Evolutionary conservation across 2,888 invertebrate genomes (phyloP).

Genomic region (Hymenopus coronatus): DNA sequence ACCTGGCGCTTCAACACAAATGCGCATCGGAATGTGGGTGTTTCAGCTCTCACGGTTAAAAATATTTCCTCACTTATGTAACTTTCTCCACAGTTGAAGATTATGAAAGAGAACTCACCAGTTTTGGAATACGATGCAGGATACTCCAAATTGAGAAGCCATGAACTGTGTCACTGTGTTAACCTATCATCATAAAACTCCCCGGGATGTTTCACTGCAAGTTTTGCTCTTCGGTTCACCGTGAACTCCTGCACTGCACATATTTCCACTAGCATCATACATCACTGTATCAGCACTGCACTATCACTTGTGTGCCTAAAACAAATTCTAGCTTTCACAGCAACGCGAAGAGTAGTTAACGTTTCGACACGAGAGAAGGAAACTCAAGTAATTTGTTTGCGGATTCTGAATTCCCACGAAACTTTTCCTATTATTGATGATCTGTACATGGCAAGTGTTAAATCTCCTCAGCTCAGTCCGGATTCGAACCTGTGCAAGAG

Average conservation of each 20-base stretch:
- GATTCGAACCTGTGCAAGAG: neutral
- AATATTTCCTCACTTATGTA: no score
- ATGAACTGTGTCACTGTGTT: neutral
- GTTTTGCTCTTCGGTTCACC: neutral
- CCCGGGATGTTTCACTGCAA: neutral
- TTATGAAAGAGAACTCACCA: neutral
- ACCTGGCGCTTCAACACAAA: no score
- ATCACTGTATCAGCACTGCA: neutral
- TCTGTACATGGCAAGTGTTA: no score
- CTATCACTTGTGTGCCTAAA: neutral
- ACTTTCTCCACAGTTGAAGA: neutral
- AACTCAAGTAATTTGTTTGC: no score
- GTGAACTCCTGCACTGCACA: neutral
- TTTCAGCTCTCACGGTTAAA: no score
- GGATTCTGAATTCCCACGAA: no score
- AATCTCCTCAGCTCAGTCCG: neutral
- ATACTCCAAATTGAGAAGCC: neutral
- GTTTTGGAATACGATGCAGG: neutral
- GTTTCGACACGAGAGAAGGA: no score
- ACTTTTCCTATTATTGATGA: no score
- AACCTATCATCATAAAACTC: neutral
- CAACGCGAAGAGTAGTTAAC: no score
- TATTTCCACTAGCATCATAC: neutral
- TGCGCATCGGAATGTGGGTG: no score
- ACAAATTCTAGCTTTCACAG: no score